Evolutionary conservation across 2,113 vertebrate genomes (phyloP), one percentile per base, ranked within the genome.

Genomic region (Abramis brama): DNA sequence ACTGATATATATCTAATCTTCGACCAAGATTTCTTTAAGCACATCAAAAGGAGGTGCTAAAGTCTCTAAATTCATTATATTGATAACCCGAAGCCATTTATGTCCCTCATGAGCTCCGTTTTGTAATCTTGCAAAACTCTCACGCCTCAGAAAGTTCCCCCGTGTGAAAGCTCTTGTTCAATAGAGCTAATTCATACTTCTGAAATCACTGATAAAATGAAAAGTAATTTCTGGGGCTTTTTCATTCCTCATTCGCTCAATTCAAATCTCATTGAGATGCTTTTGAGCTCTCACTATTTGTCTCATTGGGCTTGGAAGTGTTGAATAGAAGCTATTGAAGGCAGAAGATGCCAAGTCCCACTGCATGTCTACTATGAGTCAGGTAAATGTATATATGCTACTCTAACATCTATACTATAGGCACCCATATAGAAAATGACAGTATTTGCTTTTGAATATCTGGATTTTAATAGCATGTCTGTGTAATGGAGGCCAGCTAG

Each of bases 41-140:
- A 70, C 45, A 25, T 71, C 73, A 55, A n/a, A 68, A 85, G 43
- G 71, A 62, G 39, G 70, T 79, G 83, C 39, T 80, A 80, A 85
- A 77, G 45, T 87, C 83, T 79, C 79, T 71, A 88, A 88, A 85
- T 88, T 85, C 87, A 88, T 88, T 88, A 88, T 33, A 45, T 23
- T 78, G 79, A 85, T 85, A 73, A 84, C 81, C 82, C 83, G 77
- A 81, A 83, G 27, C 13, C 60, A 71, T 81, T 36, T 70, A 25
- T 68, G 64, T 36, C 62, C 68, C 12, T 13, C 30, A 11, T 30
- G 86, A 55, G 73, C 36, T 30, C 17, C 5, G 23, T 30, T 55
- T 68, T 64, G 77, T 78, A 68, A 76, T 70, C 68, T 81, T 0
- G 23, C 21, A 86, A 79, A 45, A 71, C 64, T 52, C 57, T 25